A percentile compares a stretch with the other conserved stretches of the same genome.
phyloP scores from a whole-genome alignment of 2,797 vertebrate genomes.

The Anguilla pacifica region DNA sequence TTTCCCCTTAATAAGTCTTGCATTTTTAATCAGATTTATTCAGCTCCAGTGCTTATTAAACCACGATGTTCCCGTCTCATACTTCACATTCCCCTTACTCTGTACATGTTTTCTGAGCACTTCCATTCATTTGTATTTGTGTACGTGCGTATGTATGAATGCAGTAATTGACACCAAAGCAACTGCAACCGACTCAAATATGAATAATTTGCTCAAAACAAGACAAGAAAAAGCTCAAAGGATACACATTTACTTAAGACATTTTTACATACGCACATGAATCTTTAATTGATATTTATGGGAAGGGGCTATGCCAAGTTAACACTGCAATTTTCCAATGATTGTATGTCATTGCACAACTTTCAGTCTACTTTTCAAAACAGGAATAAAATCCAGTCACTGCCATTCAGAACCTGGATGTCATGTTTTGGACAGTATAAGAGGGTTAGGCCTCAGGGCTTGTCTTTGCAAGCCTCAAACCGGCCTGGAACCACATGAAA shows the following conservation, averaged over 20 bases:
- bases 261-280: not conserved
- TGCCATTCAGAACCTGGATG: not conserved
- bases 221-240: not conserved
- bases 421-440: not conserved
- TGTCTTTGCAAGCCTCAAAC: not conserved
- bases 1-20: not conserved
- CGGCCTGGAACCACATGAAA: not conserved
- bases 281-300: not conserved
- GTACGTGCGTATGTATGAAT: not conserved
- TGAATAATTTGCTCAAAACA: not conserved
- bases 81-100: not conserved
- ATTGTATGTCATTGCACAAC: not conserved
- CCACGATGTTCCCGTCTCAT: not conserved
- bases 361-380: not conserved
- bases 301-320: not conserved
- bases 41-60: conserved; percentile 5
- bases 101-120: not conserved
- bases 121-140: not conserved
- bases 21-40: conserved; percentile 9
- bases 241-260: not conserved
- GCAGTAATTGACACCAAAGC: not conserved
- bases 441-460: not conserved
- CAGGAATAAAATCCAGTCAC: not conserved
- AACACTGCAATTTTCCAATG: not conserved
- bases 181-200: not conserved